Conservation (phyloP, 1,140 invertebrate genomes). For the Aphelinus certus region DNA sequence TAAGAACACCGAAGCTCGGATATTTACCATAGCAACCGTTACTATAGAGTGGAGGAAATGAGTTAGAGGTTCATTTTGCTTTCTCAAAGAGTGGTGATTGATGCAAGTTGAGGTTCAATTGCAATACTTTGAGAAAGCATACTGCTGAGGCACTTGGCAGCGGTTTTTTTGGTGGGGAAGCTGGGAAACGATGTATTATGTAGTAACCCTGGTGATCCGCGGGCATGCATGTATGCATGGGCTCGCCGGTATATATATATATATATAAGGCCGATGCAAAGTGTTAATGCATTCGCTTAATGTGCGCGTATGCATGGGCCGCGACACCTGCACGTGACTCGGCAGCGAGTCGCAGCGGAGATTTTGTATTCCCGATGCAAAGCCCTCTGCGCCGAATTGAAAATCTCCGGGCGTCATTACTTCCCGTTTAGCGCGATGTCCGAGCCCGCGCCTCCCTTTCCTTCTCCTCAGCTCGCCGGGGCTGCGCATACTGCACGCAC, state of each 20-base stretch:
- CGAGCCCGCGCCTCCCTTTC: neutral
- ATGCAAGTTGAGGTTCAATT: too few species aligned
- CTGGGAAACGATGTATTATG: constrained; percentile 48
- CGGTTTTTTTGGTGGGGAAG: too few species aligned
- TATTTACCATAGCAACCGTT: too few species aligned
- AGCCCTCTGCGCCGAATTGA: constrained; percentile 29
- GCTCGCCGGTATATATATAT: constrained; percentile 36
- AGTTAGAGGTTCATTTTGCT: too few species aligned
- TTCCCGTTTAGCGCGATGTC: constrained; percentile 23
- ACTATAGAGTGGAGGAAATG: too few species aligned
- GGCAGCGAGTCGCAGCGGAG: neutral
- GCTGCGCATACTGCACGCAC: too few species aligned
- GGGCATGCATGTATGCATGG: constrained; percentile 53
- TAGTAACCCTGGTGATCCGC: constrained; percentile 50
- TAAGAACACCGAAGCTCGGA: too few species aligned
- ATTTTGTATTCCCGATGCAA: constrained; percentile 33
- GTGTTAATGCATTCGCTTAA: constrained; percentile 44
- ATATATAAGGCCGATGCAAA: constrained; percentile 41
- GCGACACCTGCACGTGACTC: neutral
- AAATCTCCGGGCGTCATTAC: constrained; percentile 25
- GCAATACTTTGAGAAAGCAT: too few species aligned
- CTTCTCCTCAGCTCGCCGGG: too few species aligned
- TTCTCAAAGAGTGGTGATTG: too few species aligned
- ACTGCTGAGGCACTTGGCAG: too few species aligned
- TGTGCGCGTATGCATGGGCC: constrained; percentile 2